These are phyloP conservation scores for Empis livida DNA, from an alignment of 2,888 invertebrate species.

Conservation along the genomic window DNA sequence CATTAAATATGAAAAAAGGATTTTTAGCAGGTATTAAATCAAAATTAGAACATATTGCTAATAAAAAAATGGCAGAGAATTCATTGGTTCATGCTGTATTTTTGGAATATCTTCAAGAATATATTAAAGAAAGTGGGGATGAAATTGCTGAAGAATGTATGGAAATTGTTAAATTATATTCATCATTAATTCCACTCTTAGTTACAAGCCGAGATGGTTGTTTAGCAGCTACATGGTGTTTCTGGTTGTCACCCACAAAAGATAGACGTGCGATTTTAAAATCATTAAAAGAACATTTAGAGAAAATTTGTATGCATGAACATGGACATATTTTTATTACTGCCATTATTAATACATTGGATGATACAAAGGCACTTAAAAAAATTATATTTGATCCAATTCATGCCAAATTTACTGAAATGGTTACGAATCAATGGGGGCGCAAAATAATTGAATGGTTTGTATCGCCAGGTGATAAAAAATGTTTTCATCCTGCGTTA, in stretches of 20 bases:
- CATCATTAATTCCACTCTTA: conserved; percentile 50
- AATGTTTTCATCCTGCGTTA: conserved; percentile 71
- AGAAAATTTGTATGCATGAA: conserved; percentile 71
- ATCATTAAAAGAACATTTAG: conserved; percentile 70
- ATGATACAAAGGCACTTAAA: conserved; percentile 82
- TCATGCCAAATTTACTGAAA: conserved; percentile 48
- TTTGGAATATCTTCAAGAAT: conserved; percentile 65
- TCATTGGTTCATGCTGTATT: conserved; percentile 69
- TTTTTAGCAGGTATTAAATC: conserved; percentile 59
- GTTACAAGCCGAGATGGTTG: conserved; percentile 72
- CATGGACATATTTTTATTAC: conserved; percentile 73
- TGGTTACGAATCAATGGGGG: conserved; percentile 69
- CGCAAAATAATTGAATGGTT: conserved; percentile 78
- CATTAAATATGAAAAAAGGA: conserved; percentile 56
- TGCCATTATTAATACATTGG: conserved; percentile 74
- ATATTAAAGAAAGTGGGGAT: conserved; percentile 23
- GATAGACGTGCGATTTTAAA: conserved; percentile 73
- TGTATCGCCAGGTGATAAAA: conserved; percentile 65
- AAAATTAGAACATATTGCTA: conserved; percentile 55
- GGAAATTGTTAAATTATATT: conserved; percentile 63
- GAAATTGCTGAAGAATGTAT: conserved; percentile 44
- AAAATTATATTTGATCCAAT: conserved; percentile 67
- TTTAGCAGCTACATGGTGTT: conserved; percentile 65
- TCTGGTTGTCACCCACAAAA: conserved; percentile 77
- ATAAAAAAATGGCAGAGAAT: conserved; percentile 57